Conservation (phyloP, 2,797 vertebrate species). For the Gouania willdenowi region DNA sequence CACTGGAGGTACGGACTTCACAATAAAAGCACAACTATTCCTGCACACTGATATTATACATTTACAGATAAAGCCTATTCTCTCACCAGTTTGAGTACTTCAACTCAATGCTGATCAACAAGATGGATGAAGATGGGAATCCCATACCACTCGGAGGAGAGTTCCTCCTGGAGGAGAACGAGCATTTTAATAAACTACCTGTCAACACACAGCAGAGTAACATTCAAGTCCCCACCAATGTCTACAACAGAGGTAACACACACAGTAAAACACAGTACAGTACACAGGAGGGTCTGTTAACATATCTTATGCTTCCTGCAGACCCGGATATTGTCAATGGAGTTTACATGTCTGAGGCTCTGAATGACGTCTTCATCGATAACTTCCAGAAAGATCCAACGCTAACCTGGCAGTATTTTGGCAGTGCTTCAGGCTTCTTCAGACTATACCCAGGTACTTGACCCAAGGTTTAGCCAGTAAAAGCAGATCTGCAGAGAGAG, state of each 20-base stretch:
- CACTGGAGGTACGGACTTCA: slow-evolving; percentile 77
- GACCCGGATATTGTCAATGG: slow-evolving; percentile 91
- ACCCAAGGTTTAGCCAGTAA: too few species aligned
- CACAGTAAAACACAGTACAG: not conserved
- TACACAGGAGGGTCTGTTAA: not conserved
- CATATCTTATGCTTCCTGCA: slow-evolving; percentile 33
- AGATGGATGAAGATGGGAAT: slow-evolving; percentile 80
- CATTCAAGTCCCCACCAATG: slow-evolving; percentile 94
- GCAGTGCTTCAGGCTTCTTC: slow-evolving; percentile 92
- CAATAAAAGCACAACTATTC: not conserved
- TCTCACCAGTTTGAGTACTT: slow-evolving; percentile 85
- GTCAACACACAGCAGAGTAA: slow-evolving; percentile 88
- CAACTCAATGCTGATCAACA: slow-evolving; percentile 89
- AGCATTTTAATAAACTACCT: slow-evolving; percentile 87
- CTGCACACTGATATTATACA: not conserved
- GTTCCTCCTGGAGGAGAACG: slow-evolving; percentile 85
- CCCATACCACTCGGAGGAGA: slow-evolving; percentile 84
- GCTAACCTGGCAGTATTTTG: slow-evolving; percentile 96
- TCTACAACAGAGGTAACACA: slow-evolving; percentile 91
- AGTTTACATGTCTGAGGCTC: slow-evolving; percentile 91
- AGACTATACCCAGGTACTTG: slow-evolving; percentile 91
- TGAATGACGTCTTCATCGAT: slow-evolving; percentile 89
- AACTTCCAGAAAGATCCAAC: slow-evolving; percentile 93
- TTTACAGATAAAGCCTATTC: not conserved
- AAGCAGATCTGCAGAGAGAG: too few species aligned